Evolutionary conservation across 2,797 vertebrate species (phyloP).

Genomic region (Eupleurogrammus muticus): DNA sequence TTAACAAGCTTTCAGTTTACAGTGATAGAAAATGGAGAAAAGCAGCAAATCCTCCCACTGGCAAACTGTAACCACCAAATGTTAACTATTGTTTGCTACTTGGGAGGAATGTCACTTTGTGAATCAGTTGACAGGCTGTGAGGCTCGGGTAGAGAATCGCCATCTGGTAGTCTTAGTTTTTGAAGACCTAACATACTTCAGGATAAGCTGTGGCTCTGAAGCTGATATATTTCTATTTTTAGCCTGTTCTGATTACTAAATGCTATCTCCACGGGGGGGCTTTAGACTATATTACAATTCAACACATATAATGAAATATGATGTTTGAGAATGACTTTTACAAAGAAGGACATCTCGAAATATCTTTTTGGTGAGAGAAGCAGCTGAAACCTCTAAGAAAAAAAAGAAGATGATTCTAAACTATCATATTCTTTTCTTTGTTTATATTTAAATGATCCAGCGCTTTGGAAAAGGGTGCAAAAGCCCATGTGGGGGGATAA

Average conservation of each 20-base stretch:
- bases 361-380: not conserved
- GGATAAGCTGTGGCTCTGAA: slow-evolving; percentile 32
- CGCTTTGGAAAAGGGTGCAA: slow-evolving; percentile 16
- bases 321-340: not conserved
- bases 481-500: slow-evolving; percentile 53
- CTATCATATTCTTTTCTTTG: not conserved
- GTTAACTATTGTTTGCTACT: slow-evolving; percentile 58
- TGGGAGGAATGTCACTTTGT: slow-evolving; percentile 43
- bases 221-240: slow-evolving; percentile 55
- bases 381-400: not conserved
- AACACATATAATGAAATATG: slow-evolving; percentile 11
- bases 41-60: slow-evolving; percentile 31
- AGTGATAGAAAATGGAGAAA: slow-evolving; percentile 4
- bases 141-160: slow-evolving; percentile 50
- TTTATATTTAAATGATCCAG: not conserved
- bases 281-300: slow-evolving; percentile 23
- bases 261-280: slow-evolving; percentile 23
- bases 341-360: not conserved
- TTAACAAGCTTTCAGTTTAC: not conserved
- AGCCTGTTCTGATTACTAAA: slow-evolving; percentile 46
- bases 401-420: too few species aligned
- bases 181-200: slow-evolving; percentile 53
- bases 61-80: slow-evolving; percentile 56
- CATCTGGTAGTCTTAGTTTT: slow-evolving; percentile 68
- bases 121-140: slow-evolving; percentile 66